A percentile compares a stretch with the other conserved stretches of the same genome.
Conservation (phyloP, 2,888 invertebrate genomes). For the Caenorhabditis sinica region DNA sequence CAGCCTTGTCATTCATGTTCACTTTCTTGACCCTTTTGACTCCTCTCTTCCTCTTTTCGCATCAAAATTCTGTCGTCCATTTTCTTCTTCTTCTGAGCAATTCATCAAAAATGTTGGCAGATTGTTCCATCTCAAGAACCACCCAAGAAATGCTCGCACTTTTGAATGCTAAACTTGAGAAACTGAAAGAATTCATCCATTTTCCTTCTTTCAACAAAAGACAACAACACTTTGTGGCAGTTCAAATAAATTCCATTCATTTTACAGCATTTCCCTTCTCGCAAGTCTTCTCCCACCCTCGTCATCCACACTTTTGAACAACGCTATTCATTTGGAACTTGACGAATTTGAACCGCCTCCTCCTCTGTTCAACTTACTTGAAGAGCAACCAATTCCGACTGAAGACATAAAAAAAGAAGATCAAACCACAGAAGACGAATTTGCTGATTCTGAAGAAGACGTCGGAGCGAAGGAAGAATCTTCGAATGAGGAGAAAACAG, state of each 20-base stretch:
- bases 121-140: slow-evolving; percentile 20
- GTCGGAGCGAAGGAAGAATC: background rate
- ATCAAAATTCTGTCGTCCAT: slow-evolving; percentile 50
- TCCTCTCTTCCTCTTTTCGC: background rate
- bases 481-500: slow-evolving; percentile 8
- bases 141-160: slow-evolving; percentile 16
- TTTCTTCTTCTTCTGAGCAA: slow-evolving; percentile 15
- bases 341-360: slow-evolving; percentile 29
- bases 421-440: slow-evolving; percentile 4
- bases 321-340: slow-evolving; percentile 35
- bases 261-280: slow-evolving; percentile 58
- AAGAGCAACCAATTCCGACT: slow-evolving; percentile 2
- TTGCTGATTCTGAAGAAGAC: slow-evolving; percentile 17
- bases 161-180: slow-evolving; percentile 17
- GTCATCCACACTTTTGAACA: slow-evolving; percentile 34
- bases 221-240: slow-evolving; percentile 6
- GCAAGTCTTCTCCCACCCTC: slow-evolving; percentile 52
- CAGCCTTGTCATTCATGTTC: slow-evolving; percentile 39
- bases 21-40: slow-evolving; percentile 40
- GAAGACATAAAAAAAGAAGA: background rate
- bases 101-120: slow-evolving; percentile 56
- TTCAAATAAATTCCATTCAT: slow-evolving; percentile 44
- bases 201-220: slow-evolving; percentile 24
- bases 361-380: slow-evolving; percentile 25
- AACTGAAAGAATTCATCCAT: slow-evolving; percentile 31